Base-by-base conservation (phyloP, 2,797 vertebrate species). In the Anguilla anguilla region DNA sequence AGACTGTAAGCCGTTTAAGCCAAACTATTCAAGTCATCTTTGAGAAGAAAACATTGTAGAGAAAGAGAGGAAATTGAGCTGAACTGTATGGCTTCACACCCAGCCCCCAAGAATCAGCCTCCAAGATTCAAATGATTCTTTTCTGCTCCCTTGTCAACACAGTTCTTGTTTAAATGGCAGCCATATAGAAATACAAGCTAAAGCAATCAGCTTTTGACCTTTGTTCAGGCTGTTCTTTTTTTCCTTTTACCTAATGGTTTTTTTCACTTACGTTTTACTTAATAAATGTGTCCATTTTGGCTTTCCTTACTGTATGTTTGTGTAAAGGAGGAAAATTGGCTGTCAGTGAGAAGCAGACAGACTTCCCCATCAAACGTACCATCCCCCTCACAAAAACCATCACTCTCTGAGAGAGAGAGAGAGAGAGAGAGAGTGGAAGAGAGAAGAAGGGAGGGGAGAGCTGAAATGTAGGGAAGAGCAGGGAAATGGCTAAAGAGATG, bases 371-470 rank as follows among this genome's bases (percentile, higher is more conserved):
- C 43, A 81, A 77, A 22, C 86, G 22, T 57, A 87, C 51, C 77
- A 31, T 67, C 64, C 74, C 77, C 57, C 55, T 87, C 86, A 83
- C 83, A 77, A 82, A 82, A 61, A 6, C 43, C 43, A 55, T 83
- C 86, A 28, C 51, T 15, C 57, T 17, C 86, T 22, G 51, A 7
- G 22, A 25, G 9, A 53, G 17, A 17, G 87, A 72, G 59, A 69
- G 49, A 51, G 49, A 7, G 49, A 51, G 49, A 0, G 49, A 51
- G 88, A 88, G 90, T 35, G 84, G 89, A 85, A 77, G 85, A 55
- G 91, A 89, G 81, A 84, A 89, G 92, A 90, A 87, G 85, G 90
- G 86, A 74, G 74, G 28, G 91, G 90, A 88, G 90, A 92, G 90
- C 88, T 87, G 69, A 89, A 64, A 69, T 87, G 88, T 83, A 69